Percentiles rank a stretch among this genome's conserved stretches.
These are phyloP conservation scores for Phragmatobia fuliginosa DNA, from an alignment of 2,888 invertebrate genomes.

Conservation along the genomic window DNA sequence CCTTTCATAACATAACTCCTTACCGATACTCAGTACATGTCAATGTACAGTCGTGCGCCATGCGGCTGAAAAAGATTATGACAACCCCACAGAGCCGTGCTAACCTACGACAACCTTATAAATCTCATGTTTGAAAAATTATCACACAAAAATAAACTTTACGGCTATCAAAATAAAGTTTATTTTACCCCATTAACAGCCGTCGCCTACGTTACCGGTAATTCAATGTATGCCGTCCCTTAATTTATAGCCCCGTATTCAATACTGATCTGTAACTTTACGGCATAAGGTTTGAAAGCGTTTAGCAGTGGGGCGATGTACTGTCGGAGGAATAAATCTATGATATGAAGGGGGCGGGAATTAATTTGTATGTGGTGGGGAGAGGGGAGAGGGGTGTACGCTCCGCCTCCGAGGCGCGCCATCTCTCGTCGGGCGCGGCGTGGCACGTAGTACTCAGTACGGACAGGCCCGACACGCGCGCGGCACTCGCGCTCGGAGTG, in stretches of 20 bases:
- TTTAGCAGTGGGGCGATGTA: conserved; percentile 72
- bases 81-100: conserved; percentile 75
- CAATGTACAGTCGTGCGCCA: conserved; percentile 75
- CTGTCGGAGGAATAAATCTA: conserved; percentile 84
- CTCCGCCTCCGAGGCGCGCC: conserved; percentile 80
- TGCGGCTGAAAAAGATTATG: conserved; percentile 85
- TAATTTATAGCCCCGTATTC: conserved; percentile 80
- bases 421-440: conserved; percentile 76
- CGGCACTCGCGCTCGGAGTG: conserved; percentile 26
- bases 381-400: conserved; percentile 71
- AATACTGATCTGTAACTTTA: conserved; percentile 79
- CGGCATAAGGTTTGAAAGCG: conserved; percentile 83
- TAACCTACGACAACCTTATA: conserved; percentile 75
- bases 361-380: conserved; percentile 74
- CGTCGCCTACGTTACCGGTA: conserved; percentile 74
- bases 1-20: conserved; percentile 72
- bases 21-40: conserved; percentile 72
- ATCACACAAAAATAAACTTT: conserved; percentile 63
- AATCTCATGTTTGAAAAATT: conserved; percentile 65
- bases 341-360: conserved; percentile 86
- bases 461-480: conserved; percentile 37
- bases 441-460: conserved; percentile 46
- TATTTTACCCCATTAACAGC: conserved; percentile 58
- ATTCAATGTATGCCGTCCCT: conserved; percentile 83
- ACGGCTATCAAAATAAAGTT: conserved; percentile 59